Percentiles rank a stretch among this genome's conserved stretches.
Conservation (phyloP, 2,797 vertebrate species). For the Crax fasciolata region DNA sequence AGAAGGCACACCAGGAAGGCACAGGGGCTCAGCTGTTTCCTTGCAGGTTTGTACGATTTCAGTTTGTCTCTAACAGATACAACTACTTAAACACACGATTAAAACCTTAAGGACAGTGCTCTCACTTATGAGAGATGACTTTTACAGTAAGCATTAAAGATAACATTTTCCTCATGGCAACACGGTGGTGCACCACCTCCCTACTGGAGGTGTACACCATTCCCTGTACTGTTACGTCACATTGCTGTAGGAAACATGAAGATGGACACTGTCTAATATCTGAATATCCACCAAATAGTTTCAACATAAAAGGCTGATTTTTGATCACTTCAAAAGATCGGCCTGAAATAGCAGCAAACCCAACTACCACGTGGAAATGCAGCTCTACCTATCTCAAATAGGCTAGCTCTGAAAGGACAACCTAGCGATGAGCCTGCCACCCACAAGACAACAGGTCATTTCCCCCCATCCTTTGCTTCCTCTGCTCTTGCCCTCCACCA, state of each 20-base stretch:
- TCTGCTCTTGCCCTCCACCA: not conserved
- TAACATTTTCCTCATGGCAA: not conserved
- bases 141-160: not conserved
- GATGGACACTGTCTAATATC: not conserved
- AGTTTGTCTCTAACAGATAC: not conserved
- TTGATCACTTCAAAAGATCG: not conserved
- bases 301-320: not conserved
- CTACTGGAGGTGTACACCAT: too few species aligned
- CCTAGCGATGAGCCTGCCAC: not conserved
- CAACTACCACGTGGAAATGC: not conserved
- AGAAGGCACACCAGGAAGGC: not conserved
- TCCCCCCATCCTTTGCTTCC: not conserved
- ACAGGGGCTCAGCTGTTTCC: rapidly evolving
- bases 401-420: not conserved
- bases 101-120: not conserved
- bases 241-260: not conserved
- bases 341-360: constrained; percentile 17
- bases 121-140: not conserved
- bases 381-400: not conserved
- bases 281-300: not conserved
- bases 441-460: not conserved
- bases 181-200: not conserved
- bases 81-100: not conserved
- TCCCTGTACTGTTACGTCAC: not conserved
- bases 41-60: not conserved